These are phyloP conservation scores for Gymnosoma rotundatum DNA, from an alignment of 2,888 invertebrate species.

Conservation along the genomic window DNA sequence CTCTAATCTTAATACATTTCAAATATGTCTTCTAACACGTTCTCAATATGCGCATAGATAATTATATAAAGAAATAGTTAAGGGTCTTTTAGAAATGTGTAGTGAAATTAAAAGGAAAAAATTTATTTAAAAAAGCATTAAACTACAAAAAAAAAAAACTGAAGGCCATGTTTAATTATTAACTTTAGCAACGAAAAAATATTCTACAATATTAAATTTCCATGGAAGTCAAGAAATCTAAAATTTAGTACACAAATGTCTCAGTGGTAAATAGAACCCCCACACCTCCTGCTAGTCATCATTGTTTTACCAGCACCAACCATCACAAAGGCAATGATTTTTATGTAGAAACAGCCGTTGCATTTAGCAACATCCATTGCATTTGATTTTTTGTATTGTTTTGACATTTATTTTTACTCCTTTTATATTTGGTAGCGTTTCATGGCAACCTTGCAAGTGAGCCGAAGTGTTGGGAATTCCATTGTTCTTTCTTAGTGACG, in stretches of 20 bases:
- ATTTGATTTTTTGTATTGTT: background rate
- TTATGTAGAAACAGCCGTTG: slow-evolving; percentile 1
- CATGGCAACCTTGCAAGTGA: slow-evolving; percentile 35
- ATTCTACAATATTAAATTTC: slow-evolving; percentile 15
- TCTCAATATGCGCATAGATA: slow-evolving; percentile 14
- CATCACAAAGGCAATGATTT: background rate
- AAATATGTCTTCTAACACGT: slow-evolving; percentile 44
- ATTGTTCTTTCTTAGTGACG: slow-evolving; percentile 24
- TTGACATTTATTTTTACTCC: no score
- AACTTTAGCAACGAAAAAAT: slow-evolving; percentile 11
- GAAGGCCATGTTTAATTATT: slow-evolving; percentile 14
- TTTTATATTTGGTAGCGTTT: slow-evolving; percentile 24
- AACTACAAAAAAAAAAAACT: slow-evolving; percentile 26
- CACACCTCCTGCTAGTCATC: background rate
- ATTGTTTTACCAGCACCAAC: background rate
- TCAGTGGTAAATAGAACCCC: slow-evolving; percentile 8
- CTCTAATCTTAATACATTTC: slow-evolving; percentile 33
- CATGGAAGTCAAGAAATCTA: background rate
- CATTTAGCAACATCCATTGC: slow-evolving; percentile 14
- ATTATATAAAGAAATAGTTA: slow-evolving; percentile 15
- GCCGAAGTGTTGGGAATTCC: slow-evolving; percentile 23
- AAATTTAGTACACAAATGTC: background rate
- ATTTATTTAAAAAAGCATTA: background rate
- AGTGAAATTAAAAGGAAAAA: background rate
- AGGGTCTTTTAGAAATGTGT: slow-evolving; percentile 4